Evolutionary conservation across 2,888 invertebrate genomes (phyloP), one percentile per base, ranked within the genome.

Genomic region (Epistrophe grossulariae): DNA sequence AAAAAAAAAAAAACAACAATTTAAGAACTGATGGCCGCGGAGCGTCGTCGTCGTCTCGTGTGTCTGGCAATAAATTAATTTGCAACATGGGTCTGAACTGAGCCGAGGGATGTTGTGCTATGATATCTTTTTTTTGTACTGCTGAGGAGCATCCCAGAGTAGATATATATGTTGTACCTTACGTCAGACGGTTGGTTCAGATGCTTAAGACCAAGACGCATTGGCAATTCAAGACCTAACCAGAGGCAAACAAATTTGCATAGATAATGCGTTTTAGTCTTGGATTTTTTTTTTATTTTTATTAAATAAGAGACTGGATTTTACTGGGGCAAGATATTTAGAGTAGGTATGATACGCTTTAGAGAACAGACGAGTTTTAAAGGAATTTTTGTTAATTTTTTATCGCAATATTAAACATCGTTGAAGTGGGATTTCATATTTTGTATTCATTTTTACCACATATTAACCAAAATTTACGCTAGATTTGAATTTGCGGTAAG

Each of bases 31-130:
- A 60, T 59, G 64, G 35, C 6, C 9, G 31, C 8, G 60, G 38
- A 38, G 38, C 10, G 10, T 2, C 38, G 11, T 11, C 43, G 35
- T 62, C 66, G 35, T 64, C 68, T 68, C 19, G n/a, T 64, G 40
- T 43, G 66, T 31, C 28, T 62, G 73, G 88, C 80, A 82, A 89
- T 89, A 89, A 89, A 89, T 89, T 88, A 88, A 89, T 88, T 83
- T 88, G 84, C 88, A 89, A 88, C 89, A 84, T 83, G 84, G 52
- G 31, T 60, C 24, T 15, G n/a, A 68, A 24, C n/a, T 15, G 31
- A 68, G 24, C 31, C 17, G 11, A 66, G 24, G 28, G 59, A 48
- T 59, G 45, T 45, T 64, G 48, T 57, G 59, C 4, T 43, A 31
- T 15, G 28, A 3, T 24, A 0, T 24, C 24, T 13, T 57, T n/a